Conservation (phyloP, 2,888 invertebrate species). For the Cotesia congregata region DNA sequence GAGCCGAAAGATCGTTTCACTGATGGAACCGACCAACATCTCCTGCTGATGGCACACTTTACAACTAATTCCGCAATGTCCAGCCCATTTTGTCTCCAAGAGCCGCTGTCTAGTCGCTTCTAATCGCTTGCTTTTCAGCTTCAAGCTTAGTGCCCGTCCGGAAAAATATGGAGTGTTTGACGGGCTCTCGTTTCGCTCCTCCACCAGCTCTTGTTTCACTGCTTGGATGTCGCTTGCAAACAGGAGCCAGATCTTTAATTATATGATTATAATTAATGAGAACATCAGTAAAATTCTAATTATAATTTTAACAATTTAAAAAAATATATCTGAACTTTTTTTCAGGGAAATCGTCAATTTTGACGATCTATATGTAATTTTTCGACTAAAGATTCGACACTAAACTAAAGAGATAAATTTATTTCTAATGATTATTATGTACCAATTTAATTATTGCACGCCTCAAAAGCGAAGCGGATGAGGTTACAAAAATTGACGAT, state of each 20-base stretch:
- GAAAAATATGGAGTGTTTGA: conserved; percentile 80
- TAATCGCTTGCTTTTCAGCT: conserved; percentile 78
- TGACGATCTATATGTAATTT: too few species aligned
- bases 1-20: conserved; percentile 72
- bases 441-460: too few species aligned
- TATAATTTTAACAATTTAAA: too few species aligned
- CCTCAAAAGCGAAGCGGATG: too few species aligned
- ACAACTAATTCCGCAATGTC: conserved; percentile 80
- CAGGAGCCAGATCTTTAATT: conserved; percentile 79
- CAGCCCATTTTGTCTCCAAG: conserved; percentile 83
- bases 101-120: conserved; percentile 76
- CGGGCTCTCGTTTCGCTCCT: conserved; percentile 75
- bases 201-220: conserved; percentile 79
- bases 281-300: too few species aligned
- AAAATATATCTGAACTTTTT: too few species aligned
- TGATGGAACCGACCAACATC: conserved; percentile 74
- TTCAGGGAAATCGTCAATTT: too few species aligned
- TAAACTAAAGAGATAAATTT: too few species aligned
- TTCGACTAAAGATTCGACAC: too few species aligned
- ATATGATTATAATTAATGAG: not conserved
- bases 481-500: too few species aligned
- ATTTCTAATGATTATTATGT: too few species aligned
- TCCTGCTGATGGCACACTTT: conserved; percentile 81
- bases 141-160: conserved; percentile 79
- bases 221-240: conserved; percentile 83